Percentiles rank a stretch among this genome's conserved stretches.
Evolutionary conservation across 2,113 vertebrate species (phyloP).

Genomic region (Phaetusa simplex): DNA sequence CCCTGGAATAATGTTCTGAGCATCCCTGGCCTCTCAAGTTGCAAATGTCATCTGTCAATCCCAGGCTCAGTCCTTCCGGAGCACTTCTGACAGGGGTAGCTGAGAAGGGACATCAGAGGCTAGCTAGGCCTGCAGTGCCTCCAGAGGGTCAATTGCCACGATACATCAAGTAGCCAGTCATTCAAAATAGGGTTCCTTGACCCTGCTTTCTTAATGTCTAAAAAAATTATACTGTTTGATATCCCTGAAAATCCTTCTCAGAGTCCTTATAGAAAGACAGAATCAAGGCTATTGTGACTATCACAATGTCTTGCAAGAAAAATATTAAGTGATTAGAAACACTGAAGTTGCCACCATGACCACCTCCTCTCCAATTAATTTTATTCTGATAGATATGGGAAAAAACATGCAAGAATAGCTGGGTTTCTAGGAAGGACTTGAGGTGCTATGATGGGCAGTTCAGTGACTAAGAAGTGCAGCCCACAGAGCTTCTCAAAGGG

Average conservation of each 20-base stretch:
- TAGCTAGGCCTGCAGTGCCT: slow-evolving; percentile 20
- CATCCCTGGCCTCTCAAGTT: neutral
- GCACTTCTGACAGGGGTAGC: slow-evolving; percentile 2
- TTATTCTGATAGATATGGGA: neutral
- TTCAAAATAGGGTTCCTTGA: slow-evolving; percentile 33
- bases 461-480: neutral
- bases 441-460: neutral
- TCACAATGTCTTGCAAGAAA: neutral
- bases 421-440: neutral
- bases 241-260: neutral
- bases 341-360: neutral
- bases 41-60: slow-evolving; percentile 51
- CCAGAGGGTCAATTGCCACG: slow-evolving; percentile 31
- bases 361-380: neutral
- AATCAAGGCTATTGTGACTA: neutral
- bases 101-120: neutral
- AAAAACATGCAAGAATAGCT: neutral
- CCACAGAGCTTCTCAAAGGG: neutral
- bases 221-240: neutral
- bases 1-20: neutral
- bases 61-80: neutral
- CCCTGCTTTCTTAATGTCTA: neutral
- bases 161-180: slow-evolving; percentile 36
- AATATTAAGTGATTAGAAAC: neutral
- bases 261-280: neutral